Percentiles rank a stretch among this genome's conserved stretches.
These are phyloP conservation scores for Nannospalax galili DNA, from an alignment of 2,113 vertebrate genomes.

Conservation along the genomic window DNA sequence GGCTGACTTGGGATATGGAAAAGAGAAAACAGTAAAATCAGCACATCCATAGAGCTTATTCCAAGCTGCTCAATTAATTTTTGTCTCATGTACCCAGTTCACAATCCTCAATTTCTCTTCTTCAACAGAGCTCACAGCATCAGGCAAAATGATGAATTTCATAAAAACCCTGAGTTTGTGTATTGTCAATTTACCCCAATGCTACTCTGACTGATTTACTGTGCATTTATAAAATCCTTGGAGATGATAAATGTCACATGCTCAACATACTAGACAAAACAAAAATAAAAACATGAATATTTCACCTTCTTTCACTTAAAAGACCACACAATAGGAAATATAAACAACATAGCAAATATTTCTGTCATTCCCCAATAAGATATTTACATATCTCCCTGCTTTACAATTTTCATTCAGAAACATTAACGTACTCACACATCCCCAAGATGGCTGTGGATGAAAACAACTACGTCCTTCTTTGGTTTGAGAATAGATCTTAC, in stretches of 20 bases:
- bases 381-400: neutral
- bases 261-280: conserved; percentile 15
- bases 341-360: conserved; percentile 32
- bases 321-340: conserved; percentile 47
- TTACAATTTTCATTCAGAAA: conserved; percentile 49
- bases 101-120: conserved; percentile 46
- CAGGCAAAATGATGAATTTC: conserved; percentile 36
- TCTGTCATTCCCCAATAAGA: neutral
- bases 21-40: neutral
- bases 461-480: neutral
- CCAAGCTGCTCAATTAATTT: conserved; percentile 35
- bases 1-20: neutral
- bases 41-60: neutral
- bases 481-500: neutral
- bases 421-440: neutral
- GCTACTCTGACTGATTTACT: conserved; percentile 60
- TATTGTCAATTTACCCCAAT: conserved; percentile 51
- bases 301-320: conserved; percentile 56
- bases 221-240: conserved; percentile 44
- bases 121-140: neutral
- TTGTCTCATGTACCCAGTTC: neutral
- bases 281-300: conserved; percentile 64
- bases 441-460: neutral
- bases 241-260: conserved; percentile 54
- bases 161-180: conserved; percentile 32